Evolutionary conservation across 2,797 vertebrate species (phyloP).

Genomic region (Girardinus metallicus): DNA sequence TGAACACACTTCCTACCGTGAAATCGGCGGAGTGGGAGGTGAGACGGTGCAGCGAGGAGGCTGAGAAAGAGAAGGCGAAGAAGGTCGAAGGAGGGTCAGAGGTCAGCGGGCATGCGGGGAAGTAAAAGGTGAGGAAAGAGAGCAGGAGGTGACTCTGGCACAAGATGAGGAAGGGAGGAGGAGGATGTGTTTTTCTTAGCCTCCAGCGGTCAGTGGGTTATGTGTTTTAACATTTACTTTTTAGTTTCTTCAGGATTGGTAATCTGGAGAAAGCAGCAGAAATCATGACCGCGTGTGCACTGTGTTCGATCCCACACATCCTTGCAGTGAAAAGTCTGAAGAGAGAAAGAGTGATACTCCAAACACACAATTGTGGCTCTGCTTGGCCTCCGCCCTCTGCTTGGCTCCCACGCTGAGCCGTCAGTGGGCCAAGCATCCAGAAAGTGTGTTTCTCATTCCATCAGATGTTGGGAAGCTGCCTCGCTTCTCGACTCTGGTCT

Average conservation of each 20-base stretch:
- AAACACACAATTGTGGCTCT: slow-evolving; percentile 67
- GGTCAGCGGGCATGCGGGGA: slow-evolving; percentile 53
- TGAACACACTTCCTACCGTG: slow-evolving; percentile 67
- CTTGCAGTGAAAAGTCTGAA: slow-evolving; percentile 33
- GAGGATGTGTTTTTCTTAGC: slow-evolving; percentile 47
- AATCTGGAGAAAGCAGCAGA: slow-evolving; percentile 29
- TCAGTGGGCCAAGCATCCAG: slow-evolving; percentile 64
- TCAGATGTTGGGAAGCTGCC: slow-evolving; percentile 85
- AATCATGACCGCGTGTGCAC: background rate
- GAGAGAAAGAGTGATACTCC: slow-evolving; percentile 55
- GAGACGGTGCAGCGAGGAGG: slow-evolving; percentile 34
- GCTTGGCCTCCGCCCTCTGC: slow-evolving; percentile 68
- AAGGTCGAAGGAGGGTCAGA: slow-evolving; percentile 43
- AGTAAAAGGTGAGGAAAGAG: slow-evolving; percentile 52
- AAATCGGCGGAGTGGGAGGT: slow-evolving; percentile 21
- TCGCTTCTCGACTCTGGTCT: slow-evolving; percentile 68
- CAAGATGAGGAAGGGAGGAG: slow-evolving; percentile 66
- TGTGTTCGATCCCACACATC: slow-evolving; percentile 27
- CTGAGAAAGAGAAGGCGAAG: slow-evolving; percentile 28
- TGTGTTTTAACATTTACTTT: slow-evolving; percentile 44
- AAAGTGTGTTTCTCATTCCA: slow-evolving; percentile 82
- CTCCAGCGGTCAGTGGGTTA: slow-evolving; percentile 25
- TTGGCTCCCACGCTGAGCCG: slow-evolving; percentile 79
- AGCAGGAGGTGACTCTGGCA: slow-evolving; percentile 52
- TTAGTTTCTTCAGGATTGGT: slow-evolving; percentile 21